Base-by-base conservation (phyloP, 2,113 vertebrate genomes). In the Gobio gobio region DNA sequence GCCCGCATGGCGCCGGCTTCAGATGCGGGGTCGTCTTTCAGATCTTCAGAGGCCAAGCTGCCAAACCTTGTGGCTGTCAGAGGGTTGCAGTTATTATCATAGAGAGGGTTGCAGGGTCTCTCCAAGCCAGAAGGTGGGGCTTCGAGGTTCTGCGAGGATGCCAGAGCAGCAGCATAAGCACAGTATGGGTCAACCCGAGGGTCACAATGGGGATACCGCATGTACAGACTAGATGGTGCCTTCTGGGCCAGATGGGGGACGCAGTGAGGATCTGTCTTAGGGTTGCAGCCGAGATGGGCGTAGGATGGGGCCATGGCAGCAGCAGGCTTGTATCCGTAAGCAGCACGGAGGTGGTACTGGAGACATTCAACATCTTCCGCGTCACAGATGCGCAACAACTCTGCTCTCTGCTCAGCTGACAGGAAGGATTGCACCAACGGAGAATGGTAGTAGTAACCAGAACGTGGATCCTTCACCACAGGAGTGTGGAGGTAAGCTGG, bases 301-400 rank as follows among this genome's bases (percentile, higher is more conserved):
- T 95, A 94, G 20, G 94, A 94, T 2, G 95, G 95, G 13, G 86
- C 83, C 1, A 89, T 40, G 7, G 88, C 91, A 0, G 89, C 88
- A 0, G 93, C 84, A 0, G 93, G 86, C 1, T 58, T 45, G 83
- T 94, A 79, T 20, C 95, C 95, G 9, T 90, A 89, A 49, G 95
- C 94, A 0, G 94, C 95, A 64, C 90, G 94, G 72, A 95, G 87
- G 86, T 95, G 95, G 85, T 94, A 95, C 92, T 95, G 95, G 33
- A 95, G 89, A 87, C 95, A 95, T 89, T 95, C 95, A 0, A 92
- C 90, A 22, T 95, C 95, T 0, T 95, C 93, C 1, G 93, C 4
- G 0, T 90, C 68, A 51, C 95, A 95, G 90, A 95, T 94, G 6
- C 94, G 92, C 90, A 95, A 87, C 58, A 95, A 92, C 89, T 95